Percentiles rank a stretch among this genome's conserved stretches.
Conservation (phyloP, 2,888 invertebrate species). For the Aspidiotus rigidus region DNA sequence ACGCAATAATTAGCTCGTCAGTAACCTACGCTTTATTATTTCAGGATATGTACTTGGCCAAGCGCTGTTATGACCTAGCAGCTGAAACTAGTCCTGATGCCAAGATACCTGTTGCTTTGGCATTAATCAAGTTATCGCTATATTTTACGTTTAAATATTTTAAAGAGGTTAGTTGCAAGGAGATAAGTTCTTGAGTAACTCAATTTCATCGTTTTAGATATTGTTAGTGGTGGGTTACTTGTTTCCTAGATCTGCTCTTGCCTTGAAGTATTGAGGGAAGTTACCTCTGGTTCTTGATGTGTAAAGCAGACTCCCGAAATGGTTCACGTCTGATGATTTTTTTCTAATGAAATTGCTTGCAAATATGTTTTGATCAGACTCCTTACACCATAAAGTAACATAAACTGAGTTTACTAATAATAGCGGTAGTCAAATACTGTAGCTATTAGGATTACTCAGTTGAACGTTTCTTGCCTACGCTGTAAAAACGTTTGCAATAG, state of each 20-base stretch:
- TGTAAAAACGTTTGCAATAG: too few relatives aligned
- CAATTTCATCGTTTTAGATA: background rate
- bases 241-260: background rate
- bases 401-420: too few relatives aligned
- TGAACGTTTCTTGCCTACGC: too few relatives aligned
- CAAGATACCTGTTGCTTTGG: conserved; percentile 84
- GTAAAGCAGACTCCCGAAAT: too few relatives aligned
- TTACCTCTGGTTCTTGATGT: too few relatives aligned
- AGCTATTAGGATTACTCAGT: too few relatives aligned
- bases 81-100: conserved; percentile 89
- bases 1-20: background rate
- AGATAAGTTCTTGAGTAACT: background rate
- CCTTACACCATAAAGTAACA: too few relatives aligned
- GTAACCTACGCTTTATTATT: conserved; percentile 31
- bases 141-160: conserved; percentile 63
- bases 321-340: too few relatives aligned
- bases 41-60: conserved; percentile 84
- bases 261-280: too few relatives aligned
- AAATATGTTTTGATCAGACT: too few relatives aligned
- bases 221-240: background rate
- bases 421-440: too few relatives aligned
- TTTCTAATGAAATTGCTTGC: too few relatives aligned
- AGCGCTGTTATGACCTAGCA: conserved; percentile 93
- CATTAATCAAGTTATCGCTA: conserved; percentile 71
- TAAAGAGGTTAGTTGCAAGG: conserved; percentile 52